A percentile compares a stretch with the other conserved stretches of the same genome.
phyloP scores from a whole-genome alignment of 2,888 invertebrate species.

The Craniophora ligustri region DNA sequence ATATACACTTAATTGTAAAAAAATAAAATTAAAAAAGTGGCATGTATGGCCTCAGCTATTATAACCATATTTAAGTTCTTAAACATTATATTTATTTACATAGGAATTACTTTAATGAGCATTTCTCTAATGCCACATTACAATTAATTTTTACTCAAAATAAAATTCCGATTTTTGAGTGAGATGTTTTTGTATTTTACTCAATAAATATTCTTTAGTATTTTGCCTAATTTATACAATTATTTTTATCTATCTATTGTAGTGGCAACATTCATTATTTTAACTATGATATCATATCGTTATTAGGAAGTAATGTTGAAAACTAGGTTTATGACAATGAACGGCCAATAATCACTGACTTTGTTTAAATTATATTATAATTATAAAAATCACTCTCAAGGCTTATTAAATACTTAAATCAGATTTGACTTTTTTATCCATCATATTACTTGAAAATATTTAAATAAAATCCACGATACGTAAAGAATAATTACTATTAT shows the following conservation, averaged over 20 bases:
- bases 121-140: constrained; percentile 49
- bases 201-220: constrained; percentile 59
- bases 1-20: constrained; percentile 64
- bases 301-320: constrained; percentile 48
- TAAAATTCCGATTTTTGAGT: constrained; percentile 48
- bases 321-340: constrained; percentile 1
- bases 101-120: constrained; percentile 76
- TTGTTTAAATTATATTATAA: too few species aligned
- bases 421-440: too few species aligned
- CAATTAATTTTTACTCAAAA: constrained; percentile 44
- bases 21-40: constrained; percentile 56
- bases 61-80: constrained; percentile 57
- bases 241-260: constrained; percentile 80
- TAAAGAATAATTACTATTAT: too few species aligned
- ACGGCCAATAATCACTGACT: too few species aligned
- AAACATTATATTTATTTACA: constrained; percentile 77
- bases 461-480: too few species aligned
- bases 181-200: constrained; percentile 53
- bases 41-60: constrained; percentile 46
- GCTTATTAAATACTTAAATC: too few species aligned
- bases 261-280: constrained; percentile 73
- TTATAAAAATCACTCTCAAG: too few species aligned
- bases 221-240: constrained; percentile 77
- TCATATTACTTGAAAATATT: too few species aligned
- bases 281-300: constrained; percentile 33